Conservation (phyloP, 2,113 vertebrate genomes). For the Limnothrissa miodon region DNA sequence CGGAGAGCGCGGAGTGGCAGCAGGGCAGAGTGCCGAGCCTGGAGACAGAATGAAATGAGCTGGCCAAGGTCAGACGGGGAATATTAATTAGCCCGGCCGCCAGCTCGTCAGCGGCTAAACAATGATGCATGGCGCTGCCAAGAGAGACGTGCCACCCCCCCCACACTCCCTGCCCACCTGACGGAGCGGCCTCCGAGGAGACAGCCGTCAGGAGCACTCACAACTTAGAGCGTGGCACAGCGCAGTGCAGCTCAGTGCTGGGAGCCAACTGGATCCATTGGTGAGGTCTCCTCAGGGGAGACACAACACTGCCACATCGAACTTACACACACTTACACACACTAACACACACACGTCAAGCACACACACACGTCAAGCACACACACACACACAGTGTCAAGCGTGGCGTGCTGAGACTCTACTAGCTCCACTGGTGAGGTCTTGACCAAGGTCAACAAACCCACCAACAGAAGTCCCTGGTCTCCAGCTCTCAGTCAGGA, state of each 20-base stretch:
- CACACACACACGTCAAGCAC: too few relatives aligned
- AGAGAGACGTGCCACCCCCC: slow-evolving; percentile 17
- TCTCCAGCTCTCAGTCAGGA: background rate
- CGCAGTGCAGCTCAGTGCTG: background rate
- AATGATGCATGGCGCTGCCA: slow-evolving; percentile 35
- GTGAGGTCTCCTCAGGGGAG: too few relatives aligned
- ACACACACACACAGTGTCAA: too few relatives aligned
- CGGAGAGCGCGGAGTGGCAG: slow-evolving; percentile 6
- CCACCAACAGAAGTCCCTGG: background rate
- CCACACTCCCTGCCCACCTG: slow-evolving; percentile 21
- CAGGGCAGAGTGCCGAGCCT: slow-evolving; percentile 11
- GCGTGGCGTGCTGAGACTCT: background rate
- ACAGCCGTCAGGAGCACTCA: background rate
- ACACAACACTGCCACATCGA: too few relatives aligned
- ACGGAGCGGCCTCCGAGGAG: background rate
- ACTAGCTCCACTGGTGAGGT: background rate
- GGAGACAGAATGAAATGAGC: slow-evolving; percentile 43
- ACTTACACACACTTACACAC: too few relatives aligned
- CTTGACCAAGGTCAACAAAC: background rate
- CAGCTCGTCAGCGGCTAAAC: slow-evolving; percentile 31
- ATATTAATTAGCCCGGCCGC: slow-evolving; percentile 40
- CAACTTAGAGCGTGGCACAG: background rate
- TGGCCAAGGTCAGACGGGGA: slow-evolving; percentile 36
- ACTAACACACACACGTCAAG: too few relatives aligned
- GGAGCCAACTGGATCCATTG: too few relatives aligned